Evolutionary conservation across 2,888 invertebrate species (phyloP), one percentile per base, ranked within the genome.

Genomic region (Leptopterna dolabrata): DNA sequence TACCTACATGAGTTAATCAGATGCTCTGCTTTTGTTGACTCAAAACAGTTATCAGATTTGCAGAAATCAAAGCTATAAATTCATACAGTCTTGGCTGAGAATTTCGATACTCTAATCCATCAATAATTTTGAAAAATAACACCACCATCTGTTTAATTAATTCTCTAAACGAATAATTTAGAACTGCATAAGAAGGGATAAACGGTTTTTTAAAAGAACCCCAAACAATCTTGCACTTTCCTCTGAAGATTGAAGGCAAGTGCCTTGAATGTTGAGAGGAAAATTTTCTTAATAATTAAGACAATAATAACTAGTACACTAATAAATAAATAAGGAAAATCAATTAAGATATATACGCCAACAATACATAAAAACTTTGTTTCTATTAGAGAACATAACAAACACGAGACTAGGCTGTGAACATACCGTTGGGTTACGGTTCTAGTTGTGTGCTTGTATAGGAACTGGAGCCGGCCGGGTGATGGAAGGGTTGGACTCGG

Each of bases 321-420:
- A 83, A 76, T 29, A 27, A 85, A 85, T 85, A 85, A 85, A 85
- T 85, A 73, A 47, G 13, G 76, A 85, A 41, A 47, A 47, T 63
- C 13, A 27, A 83, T 70, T 70, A 73, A 85, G 41, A 71, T 83
- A 85, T 85, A 85, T 73, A 76, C 71, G 73, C 76, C 47, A 85
- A 85, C 85, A 85, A 85, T 85, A 85, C 85, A 85, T 73, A 73
- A 85, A 83, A 85, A 73, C 85, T 85, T 85, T 71, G 30, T 83
- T 43, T 83, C 63, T 81, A 43, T 76, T 13, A 85, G 47, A 73
- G 76, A 70, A 73, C 78, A 80, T 84, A 84, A 84, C 84, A 80
- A 86, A 76, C 86, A 55, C 86, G 86, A 55, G 86, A 86, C 86
- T 86, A 86, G 86, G 55, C 86, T 84, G 84, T n/a, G 41, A 76